Evolutionary conservation across 2,888 invertebrate species (phyloP), one percentile per base, ranked within the genome.

Genomic region (Spicauda simplicius): DNA sequence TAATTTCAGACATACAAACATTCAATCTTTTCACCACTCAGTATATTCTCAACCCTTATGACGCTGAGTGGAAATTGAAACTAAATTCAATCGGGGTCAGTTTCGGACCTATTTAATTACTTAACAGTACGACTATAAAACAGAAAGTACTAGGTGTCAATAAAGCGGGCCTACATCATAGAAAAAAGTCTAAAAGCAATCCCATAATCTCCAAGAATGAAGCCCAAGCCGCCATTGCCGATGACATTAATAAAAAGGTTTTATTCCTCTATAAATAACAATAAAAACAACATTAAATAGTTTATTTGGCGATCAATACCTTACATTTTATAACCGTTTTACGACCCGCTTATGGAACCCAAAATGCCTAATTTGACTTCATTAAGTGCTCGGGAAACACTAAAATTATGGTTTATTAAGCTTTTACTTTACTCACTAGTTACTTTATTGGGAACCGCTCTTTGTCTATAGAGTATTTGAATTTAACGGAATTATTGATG

Each of bases 271-370:
- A 92, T 91, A 91, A 93, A 93, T 91, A 91, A 91, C 90, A 85
- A 89, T 91, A 91, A 91, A 92, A 93, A 86, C 77, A 83, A 83
- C 87, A 90, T 92, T 86, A 91, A 92, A 91, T 91, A 91, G 90
- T 87, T 88, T 85, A 89, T 83, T 88, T 81, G 81, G 82, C 80
- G 87, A 91, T 90, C 91, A 86, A 91, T 90, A 89, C 84, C 79
- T 81, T 82, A 82, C 76, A 80, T 88, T 92, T 91, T 89, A 93
- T 80, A 80, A 81, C 84, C 80, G 83, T 90, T 91, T 92, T 88
- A 90, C 84, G 87, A 87, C 75, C 73, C 74, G 78, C 74, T 83
- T 83, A 89, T 88, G 87, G 86, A 85, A 84, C 85, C 86, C 82
- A 88, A 90, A 85, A 88, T 82, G 80, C 83, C 87, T 88, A 90